These are phyloP conservation scores for Acromyrmex echinatior DNA, from an alignment of 1,140 invertebrate genomes.

Conservation along the genomic window DNA sequence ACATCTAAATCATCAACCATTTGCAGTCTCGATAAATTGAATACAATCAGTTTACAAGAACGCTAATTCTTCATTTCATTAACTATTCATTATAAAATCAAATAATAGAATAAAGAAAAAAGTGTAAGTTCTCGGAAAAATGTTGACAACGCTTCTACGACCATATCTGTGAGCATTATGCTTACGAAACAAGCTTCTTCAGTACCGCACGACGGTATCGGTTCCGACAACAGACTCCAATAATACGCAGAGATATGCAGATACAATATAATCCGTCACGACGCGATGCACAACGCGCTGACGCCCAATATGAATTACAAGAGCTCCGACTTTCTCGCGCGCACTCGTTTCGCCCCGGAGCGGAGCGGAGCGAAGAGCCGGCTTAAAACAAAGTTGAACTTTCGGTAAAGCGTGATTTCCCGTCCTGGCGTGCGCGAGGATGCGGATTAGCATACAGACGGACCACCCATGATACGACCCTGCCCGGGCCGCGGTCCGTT, in stretches of 20 bases:
- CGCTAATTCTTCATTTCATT: background rate
- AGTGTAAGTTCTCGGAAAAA: background rate
- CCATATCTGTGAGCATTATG: background rate
- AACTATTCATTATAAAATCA: background rate
- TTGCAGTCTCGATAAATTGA: background rate
- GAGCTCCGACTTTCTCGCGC: constrained; percentile 45
- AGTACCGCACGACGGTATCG: background rate
- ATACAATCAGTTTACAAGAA: background rate
- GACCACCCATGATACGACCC: constrained; percentile 86
- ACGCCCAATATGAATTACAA: constrained; percentile 59
- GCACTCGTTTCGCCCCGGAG: constrained; percentile 16
- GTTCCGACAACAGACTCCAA: background rate
- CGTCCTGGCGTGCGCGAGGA: constrained; percentile 51
- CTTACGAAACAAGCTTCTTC: background rate
- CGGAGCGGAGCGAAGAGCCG: constrained; percentile 11
- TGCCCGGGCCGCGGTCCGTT: constrained; percentile 75
- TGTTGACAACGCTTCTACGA: background rate
- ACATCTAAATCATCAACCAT: background rate
- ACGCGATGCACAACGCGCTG: constrained; percentile 49
- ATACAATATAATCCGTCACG: constrained; percentile 58
- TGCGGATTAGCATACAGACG: constrained; percentile 75
- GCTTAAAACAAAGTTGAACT: constrained; percentile 64
- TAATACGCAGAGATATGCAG: constrained; percentile 32
- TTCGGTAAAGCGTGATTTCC: constrained; percentile 63
- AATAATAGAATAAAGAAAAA: background rate